These are phyloP conservation scores for Eristalis pertinax DNA, from an alignment of 2,888 invertebrate species.

Conservation along the genomic window DNA sequence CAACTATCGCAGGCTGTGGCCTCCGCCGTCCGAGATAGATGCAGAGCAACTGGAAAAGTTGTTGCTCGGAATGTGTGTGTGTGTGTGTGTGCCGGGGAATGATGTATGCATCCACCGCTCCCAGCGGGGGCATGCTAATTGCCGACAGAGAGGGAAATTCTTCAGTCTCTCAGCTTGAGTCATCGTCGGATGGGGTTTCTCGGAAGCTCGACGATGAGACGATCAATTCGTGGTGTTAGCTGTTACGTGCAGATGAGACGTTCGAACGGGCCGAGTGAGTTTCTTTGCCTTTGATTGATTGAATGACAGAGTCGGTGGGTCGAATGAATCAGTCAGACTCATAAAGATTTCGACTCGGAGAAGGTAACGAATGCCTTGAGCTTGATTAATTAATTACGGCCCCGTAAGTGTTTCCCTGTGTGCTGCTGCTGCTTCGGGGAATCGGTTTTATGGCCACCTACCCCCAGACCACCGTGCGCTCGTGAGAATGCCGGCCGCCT, in stretches of 20 bases:
- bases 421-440: slow-evolving; percentile 13
- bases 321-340: slow-evolving; percentile 26
- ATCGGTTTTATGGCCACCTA: slow-evolving; percentile 9
- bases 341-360: slow-evolving; percentile 13
- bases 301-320: slow-evolving; percentile 36
- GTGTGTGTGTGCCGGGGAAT: not conserved
- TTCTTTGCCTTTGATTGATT: slow-evolving; percentile 37
- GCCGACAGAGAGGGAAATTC: slow-evolving; percentile 4
- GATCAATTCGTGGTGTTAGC: slow-evolving; percentile 18
- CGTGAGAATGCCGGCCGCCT: slow-evolving; percentile 17
- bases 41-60: not conserved
- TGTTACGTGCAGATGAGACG: not conserved
- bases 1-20: not conserved
- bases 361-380: slow-evolving; percentile 9
- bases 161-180: slow-evolving; percentile 13
- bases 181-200: slow-evolving; percentile 15
- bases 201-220: slow-evolving; percentile 3
- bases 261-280: not conserved
- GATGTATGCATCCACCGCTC: not conserved
- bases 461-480: slow-evolving; percentile 21
- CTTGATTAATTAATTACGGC: slow-evolving; percentile 44
- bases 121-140: too few relatives aligned
- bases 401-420: slow-evolving; percentile 6
- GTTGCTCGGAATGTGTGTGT: slow-evolving; percentile 5
- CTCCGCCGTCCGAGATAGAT: not conserved